Base-by-base conservation (phyloP, 1,140 invertebrate species). In the Euura lappo region DNA sequence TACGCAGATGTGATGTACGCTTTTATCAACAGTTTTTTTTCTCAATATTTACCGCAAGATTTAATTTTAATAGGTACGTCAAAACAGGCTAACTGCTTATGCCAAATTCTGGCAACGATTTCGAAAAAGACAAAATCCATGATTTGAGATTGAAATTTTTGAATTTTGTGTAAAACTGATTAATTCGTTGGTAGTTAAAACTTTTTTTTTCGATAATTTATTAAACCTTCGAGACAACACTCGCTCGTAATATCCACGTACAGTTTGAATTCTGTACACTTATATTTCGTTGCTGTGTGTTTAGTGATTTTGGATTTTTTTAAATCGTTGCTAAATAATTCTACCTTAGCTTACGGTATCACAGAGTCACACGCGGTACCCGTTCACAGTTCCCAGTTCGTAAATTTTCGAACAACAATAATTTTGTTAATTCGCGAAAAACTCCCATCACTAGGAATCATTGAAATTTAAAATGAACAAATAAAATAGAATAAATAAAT, bases 361-460 rank as follows among this genome's bases (percentile, higher is more conserved):
- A 87, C 85, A 86, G 86, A 86, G 79, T 84, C 84, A 85, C 82
- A 84, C 81, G 80, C 83, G 81, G 81, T 85, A 86, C 83, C 79
- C 70, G 78, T 78, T 76, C 74, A 74, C 81, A 80, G 80, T 78
- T 80, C 80, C 77, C 79, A 77, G 75, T 77, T 81, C 73, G 76
- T 75, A 75, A 78, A 74, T 77, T 60, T 60, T 11, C 51, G 51
- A 60, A 60, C 13, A 60, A 60, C 28, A 28, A 28, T 28, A 28
- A 28, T 28, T 28, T 28, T 28, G 28, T 28, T 28, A 28, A 1
- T 28, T 28, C 28, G 28, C 28, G 28, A 28, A 28, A 28, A 28
- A 28, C 28, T 28, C 28, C 28, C 28, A 28, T 28, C 28, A 28
- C 28, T 28, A 28, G 28, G 28, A 28, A 28, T 28, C 28, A 28